Evolutionary conservation across 2,888 invertebrate species (phyloP).

Genomic region (Meteorus cinctellus): DNA sequence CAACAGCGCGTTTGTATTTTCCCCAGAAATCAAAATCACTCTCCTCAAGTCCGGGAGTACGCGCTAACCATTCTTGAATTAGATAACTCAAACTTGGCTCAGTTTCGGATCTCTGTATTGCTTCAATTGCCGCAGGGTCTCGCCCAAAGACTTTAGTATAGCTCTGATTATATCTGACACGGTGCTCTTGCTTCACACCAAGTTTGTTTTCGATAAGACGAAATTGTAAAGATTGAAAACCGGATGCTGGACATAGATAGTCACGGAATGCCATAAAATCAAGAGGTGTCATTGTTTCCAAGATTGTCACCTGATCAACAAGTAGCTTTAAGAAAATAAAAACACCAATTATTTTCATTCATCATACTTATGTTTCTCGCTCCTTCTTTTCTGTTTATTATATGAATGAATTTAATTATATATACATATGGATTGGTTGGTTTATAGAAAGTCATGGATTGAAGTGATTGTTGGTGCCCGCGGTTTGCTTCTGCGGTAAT

Average conservation of each 20-base stretch:
- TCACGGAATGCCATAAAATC: constrained; percentile 99
- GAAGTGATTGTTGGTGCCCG: background rate
- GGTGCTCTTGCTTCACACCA: constrained; percentile 85
- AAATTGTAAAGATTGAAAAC: constrained; percentile 98
- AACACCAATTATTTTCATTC: background rate
- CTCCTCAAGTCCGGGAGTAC: constrained; percentile 92
- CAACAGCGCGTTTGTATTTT: constrained; percentile 86
- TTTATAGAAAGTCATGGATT: background rate
- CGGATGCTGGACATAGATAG: constrained; percentile 95
- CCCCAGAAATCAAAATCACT: constrained; percentile 93
- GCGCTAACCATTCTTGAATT: constrained; percentile 93
- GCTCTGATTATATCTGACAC: constrained; percentile 95
- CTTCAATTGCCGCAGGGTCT: constrained; percentile 78
- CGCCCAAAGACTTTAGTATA: constrained; percentile 91
- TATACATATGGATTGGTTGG: background rate
- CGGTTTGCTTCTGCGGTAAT: constrained; percentile 31
- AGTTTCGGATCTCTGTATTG: constrained; percentile 81
- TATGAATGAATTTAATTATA: background rate
- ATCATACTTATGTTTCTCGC: background rate
- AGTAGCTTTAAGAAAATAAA: constrained; percentile 79
- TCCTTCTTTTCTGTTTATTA: background rate
- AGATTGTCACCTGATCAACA: constrained; percentile 96
- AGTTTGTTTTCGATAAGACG: constrained; percentile 96
- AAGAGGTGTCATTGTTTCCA: constrained; percentile 99
- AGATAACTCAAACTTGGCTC: constrained; percentile 90